Evolutionary conservation across 37 sponge, comb jelly and placozoan species (phyloP).

Genomic region (Tethya wilhelma): DNA sequence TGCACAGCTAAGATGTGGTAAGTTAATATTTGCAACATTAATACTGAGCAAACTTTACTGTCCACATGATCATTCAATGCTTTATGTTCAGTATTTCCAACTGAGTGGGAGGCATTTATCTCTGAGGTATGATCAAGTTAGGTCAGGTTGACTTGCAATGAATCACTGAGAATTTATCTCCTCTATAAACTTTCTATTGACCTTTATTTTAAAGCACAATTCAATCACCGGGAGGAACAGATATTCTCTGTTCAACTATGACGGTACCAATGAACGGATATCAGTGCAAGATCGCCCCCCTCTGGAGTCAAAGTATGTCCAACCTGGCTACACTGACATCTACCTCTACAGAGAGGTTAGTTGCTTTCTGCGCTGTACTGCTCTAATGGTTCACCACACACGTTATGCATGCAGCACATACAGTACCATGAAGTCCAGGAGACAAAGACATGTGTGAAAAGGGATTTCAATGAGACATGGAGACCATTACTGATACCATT

Average conservation of each 20-base stretch:
- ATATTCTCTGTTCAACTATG: not conserved
- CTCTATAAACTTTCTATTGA: not conserved
- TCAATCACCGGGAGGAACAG: not conserved
- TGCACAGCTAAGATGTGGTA: slow-evolving; percentile 33
- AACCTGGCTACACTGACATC: no score
- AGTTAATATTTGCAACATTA: not conserved
- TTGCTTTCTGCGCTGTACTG: no score
- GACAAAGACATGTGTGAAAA: not conserved
- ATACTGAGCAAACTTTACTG: no score
- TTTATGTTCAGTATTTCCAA: not conserved
- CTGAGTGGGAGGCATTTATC: slow-evolving; percentile 1
- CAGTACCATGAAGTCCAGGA: not conserved
- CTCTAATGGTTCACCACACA: no score
- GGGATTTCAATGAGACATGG: not conserved
- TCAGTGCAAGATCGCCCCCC: not conserved
- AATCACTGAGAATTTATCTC: not conserved
- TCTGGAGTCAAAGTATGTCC: no score
- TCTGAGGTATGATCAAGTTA: not conserved
- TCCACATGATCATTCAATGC: no score
- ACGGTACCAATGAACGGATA: not conserved
- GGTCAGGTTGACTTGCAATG: not conserved
- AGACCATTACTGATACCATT: not conserved
- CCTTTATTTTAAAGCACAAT: not conserved
- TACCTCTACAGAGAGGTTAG: slow-evolving; percentile 12
- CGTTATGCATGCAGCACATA: not conserved